Base-by-base conservation (phyloP, 2,797 vertebrate genomes). In the Siniperca undulata region DNA sequence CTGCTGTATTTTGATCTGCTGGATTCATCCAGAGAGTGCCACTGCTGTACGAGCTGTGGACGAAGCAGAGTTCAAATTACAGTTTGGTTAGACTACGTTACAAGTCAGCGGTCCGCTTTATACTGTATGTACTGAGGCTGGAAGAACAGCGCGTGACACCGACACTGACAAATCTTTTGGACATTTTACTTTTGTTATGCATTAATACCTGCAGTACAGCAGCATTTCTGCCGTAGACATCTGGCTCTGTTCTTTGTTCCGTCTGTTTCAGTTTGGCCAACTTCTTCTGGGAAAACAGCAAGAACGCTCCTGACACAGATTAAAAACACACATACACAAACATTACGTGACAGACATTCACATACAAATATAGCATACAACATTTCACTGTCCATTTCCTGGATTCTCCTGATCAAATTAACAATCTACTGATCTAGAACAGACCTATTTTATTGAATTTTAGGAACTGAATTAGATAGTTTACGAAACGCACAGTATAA, bases 281-380 rank as follows among this genome's bases (percentile, higher is more conserved):
- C 68, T 97, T 97, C 93, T 98, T 98, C 86, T 96, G 96, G 5
- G 97, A 97, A 83, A 95, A 99, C 58, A 96, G 88, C 82, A 99
- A 85, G 91, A 99, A 99, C 4, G 96, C 96, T 0, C 98, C 93
- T 95, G 70, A 64, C 7, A 78, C 10, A 67, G 5, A 77, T n/a
- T 6, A 58, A 50, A 52, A 85, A 58, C 61, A 78, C 12, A 69
- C 3, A 80, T 0, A 59, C 4, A 70, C 14, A 30, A 34, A 69
- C 9, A 65, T 34, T 2, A 48, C 17, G 80, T 22, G n/a, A 22
- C 22, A 46, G 6, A 55, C 22, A 24, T 50, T 34, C 36, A 77
- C 62, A 55, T 55, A 14, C 22, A 74, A 22, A 52, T 27, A 30
- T 1, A 46, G n/a, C 6, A 13, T 4, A 40, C 1, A 40, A 24